phyloP scores from a whole-genome alignment of 1,140 invertebrate species.

The Meteorus sp. region DNA sequence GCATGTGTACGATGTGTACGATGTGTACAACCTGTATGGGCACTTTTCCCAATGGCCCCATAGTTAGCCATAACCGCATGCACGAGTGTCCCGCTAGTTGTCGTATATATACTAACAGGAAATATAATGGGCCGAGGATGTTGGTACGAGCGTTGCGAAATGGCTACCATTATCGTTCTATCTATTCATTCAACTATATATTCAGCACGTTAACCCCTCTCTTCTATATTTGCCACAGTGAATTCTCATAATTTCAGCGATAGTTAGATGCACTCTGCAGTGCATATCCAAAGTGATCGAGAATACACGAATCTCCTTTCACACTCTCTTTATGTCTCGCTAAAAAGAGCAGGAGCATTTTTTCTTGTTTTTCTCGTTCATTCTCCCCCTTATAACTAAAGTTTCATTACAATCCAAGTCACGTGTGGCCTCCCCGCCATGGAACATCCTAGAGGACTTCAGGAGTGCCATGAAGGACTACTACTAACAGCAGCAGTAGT shows the following conservation, averaged over 20 bases:
- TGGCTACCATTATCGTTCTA: not conserved
- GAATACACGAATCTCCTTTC: not conserved
- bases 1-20: too few species aligned
- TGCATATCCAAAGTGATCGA: constrained; percentile 1
- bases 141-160: not conserved
- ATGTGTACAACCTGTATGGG: too few species aligned
- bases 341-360: too few species aligned
- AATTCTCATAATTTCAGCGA: not conserved
- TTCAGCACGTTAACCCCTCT: too few species aligned
- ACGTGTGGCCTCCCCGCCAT: too few species aligned
- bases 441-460: not conserved
- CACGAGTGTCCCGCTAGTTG: not conserved
- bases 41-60: not conserved
- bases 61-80: not conserved
- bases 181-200: not conserved
- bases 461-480: not conserved
- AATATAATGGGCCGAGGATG: too few species aligned
- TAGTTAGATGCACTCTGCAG: not conserved
- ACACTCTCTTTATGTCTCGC: too few species aligned
- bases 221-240: not conserved
- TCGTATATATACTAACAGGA: not conserved
- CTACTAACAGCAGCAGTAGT: not conserved
- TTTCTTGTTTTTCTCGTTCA: not conserved
- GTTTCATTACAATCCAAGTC: not conserved
- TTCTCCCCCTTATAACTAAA: not conserved